Conservation (phyloP, 2,888 invertebrate species). For the Agonopterix arenella region DNA sequence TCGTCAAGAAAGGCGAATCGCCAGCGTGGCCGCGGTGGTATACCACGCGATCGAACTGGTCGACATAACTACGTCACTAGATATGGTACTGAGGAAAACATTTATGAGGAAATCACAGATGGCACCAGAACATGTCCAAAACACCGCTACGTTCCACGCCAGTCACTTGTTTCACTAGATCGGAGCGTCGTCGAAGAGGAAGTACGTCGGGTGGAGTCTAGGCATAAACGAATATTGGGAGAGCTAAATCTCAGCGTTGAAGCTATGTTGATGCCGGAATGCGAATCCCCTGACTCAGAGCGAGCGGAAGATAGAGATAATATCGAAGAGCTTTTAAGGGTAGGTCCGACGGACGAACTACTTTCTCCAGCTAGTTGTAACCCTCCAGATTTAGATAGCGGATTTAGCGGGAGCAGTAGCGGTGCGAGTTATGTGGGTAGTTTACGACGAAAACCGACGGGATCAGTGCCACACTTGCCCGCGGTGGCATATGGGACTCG, state of each 20-base stretch:
- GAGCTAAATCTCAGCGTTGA: slow-evolving; percentile 92
- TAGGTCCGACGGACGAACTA: slow-evolving; percentile 83
- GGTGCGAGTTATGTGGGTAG: slow-evolving; percentile 88
- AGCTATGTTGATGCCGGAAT: slow-evolving; percentile 93
- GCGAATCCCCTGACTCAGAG: slow-evolving; percentile 80
- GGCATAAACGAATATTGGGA: slow-evolving; percentile 88
- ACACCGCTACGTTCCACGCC: slow-evolving; percentile 67
- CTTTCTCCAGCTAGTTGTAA: slow-evolving; percentile 82
- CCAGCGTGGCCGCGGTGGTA: slow-evolving; percentile 60
- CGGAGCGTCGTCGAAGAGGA: slow-evolving; percentile 89
- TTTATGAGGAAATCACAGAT: slow-evolving; percentile 88
- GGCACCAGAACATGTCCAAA: slow-evolving; percentile 73
- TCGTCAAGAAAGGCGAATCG: slow-evolving; percentile 65
- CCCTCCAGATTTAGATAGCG: slow-evolving; percentile 85
- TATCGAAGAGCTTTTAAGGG: slow-evolving; percentile 80
- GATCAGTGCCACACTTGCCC: slow-evolving; percentile 69
- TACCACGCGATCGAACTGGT: slow-evolving; percentile 60
- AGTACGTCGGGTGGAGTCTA: slow-evolving; percentile 87
- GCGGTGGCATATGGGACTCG: slow-evolving; percentile 72
- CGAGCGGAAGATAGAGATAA: slow-evolving; percentile 79
- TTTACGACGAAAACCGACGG: slow-evolving; percentile 75
- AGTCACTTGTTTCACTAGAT: slow-evolving; percentile 81
- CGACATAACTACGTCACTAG: slow-evolving; percentile 85
- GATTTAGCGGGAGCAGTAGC: slow-evolving; percentile 89
- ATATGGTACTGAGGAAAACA: slow-evolving; percentile 90